A percentile compares a stretch with the other conserved stretches of the same genome.
Conservation (phyloP, 2,888 invertebrate genomes). For the Lordiphosa andalusiaca region DNA sequence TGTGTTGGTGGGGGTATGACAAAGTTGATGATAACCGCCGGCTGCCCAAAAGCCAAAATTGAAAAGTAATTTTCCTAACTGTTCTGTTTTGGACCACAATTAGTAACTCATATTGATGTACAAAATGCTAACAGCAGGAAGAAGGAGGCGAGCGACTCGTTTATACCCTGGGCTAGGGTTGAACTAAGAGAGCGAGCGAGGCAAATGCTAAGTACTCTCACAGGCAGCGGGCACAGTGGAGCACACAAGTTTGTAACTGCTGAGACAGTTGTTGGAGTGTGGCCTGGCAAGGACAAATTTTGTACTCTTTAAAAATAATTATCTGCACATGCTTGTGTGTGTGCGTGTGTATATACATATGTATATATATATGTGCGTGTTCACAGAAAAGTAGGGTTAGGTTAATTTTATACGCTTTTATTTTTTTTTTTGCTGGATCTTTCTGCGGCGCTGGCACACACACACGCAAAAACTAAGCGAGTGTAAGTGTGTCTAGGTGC, state of each 20-base stretch:
- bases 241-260: conserved; percentile 7
- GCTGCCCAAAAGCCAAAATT: conserved; percentile 34
- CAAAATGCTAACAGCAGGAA: background rate
- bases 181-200: conserved; percentile 28
- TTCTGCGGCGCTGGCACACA: conserved; percentile 64
- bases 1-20: conserved; percentile 53
- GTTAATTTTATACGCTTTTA: conserved; percentile 69
- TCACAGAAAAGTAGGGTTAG: conserved; percentile 70
- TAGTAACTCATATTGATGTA: too few species aligned
- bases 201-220: conserved; percentile 10
- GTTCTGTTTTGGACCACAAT: background rate
- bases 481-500: conserved; percentile 24
- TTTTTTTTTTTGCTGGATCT: conserved; percentile 69
- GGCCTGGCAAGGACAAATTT: conserved; percentile 32
- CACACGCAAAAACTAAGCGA: conserved; percentile 9
- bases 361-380: conserved; percentile 41
- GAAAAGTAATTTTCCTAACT: conserved; percentile 19
- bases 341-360: conserved; percentile 13
- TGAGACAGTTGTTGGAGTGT: conserved; percentile 10
- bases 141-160: background rate
- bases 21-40: conserved; percentile 51
- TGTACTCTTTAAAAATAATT: conserved; percentile 46
- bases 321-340: conserved; percentile 21
- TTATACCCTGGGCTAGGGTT: background rate
- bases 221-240: conserved; percentile 5